Evolutionary conservation across 1,140 invertebrate species (phyloP).

Genomic region (Meloidogyne exigua): DNA sequence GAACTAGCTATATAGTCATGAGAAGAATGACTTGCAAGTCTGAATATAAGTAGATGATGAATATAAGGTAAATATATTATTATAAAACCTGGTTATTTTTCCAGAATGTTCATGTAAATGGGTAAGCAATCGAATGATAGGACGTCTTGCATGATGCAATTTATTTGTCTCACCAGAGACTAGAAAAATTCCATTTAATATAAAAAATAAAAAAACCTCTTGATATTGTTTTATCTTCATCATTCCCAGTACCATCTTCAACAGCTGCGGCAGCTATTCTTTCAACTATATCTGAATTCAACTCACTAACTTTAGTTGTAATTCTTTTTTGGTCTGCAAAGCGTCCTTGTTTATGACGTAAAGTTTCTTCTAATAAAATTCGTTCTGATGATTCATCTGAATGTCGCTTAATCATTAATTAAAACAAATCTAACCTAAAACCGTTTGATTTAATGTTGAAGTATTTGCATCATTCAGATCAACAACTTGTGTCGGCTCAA

Average conservation of each 20-base stretch:
- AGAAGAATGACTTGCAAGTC: slow-evolving; percentile 44
- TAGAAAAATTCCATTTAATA: background rate
- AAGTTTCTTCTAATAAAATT: slow-evolving; percentile 36
- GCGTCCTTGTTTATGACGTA: slow-evolving; percentile 40
- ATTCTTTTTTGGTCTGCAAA: slow-evolving; percentile 44
- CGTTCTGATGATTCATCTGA: slow-evolving; percentile 30
- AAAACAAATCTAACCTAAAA: background rate
- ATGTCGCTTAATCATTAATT: background rate
- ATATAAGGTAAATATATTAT: background rate
- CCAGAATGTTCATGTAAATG: slow-evolving; percentile 49
- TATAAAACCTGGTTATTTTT: slow-evolving; percentile 36
- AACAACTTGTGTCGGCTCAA: slow-evolving; percentile 24
- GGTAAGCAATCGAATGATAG: slow-evolving; percentile 37
- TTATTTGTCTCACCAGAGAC: background rate
- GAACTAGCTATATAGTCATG: slow-evolving; percentile 40
- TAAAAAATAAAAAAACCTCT: background rate
- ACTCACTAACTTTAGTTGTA: slow-evolving; percentile 19
- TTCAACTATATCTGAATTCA: slow-evolving; percentile 22
- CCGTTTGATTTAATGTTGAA: background rate
- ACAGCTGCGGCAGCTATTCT: slow-evolving; percentile 11
- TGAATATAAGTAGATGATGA: slow-evolving; percentile 22
- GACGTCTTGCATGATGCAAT: slow-evolving; percentile 13
- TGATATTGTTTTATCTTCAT: background rate
- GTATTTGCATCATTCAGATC: slow-evolving; percentile 24
- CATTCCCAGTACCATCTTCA: background rate